Conservation (phyloP, 2,888 invertebrate species). For the Tanytarsus gracilentus region DNA sequence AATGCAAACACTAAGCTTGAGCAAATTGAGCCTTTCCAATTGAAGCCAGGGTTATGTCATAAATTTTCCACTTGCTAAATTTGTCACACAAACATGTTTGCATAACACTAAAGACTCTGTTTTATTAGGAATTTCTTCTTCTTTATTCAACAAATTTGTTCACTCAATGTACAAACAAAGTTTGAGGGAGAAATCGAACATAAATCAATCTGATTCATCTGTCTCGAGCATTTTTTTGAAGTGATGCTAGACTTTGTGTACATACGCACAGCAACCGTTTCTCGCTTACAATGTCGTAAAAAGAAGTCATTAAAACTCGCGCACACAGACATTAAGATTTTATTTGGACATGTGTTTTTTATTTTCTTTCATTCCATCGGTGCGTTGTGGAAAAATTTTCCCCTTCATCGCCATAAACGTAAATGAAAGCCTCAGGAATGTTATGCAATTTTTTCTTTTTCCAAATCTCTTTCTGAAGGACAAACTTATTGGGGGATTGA, state of each 20-base stretch:
- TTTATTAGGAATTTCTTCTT: neutral
- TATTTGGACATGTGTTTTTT: slow-evolving; percentile 18
- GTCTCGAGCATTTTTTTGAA: neutral
- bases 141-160: neutral
- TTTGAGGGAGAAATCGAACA: neutral
- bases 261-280: neutral
- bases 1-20: neutral
- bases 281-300: slow-evolving; percentile 10
- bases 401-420: too few species aligned
- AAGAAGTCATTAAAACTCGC: slow-evolving; percentile 15
- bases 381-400: neutral
- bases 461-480: too few species aligned
- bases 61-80: slow-evolving; percentile 11
- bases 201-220: slow-evolving; percentile 9
- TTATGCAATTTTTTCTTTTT: too few species aligned
- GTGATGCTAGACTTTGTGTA: neutral
- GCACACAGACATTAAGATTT: slow-evolving; percentile 7
- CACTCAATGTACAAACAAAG: neutral
- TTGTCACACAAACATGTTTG: neutral
- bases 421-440: too few species aligned
- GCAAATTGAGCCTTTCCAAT: neutral
- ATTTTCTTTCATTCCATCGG: neutral
- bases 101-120: neutral
- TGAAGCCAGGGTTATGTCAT: neutral
- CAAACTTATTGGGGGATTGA: too few species aligned